A percentile compares a stretch with the other conserved stretches of the same genome.
Conservation (phyloP, 2,888 invertebrate genomes). For the Halocaridina rubra region DNA sequence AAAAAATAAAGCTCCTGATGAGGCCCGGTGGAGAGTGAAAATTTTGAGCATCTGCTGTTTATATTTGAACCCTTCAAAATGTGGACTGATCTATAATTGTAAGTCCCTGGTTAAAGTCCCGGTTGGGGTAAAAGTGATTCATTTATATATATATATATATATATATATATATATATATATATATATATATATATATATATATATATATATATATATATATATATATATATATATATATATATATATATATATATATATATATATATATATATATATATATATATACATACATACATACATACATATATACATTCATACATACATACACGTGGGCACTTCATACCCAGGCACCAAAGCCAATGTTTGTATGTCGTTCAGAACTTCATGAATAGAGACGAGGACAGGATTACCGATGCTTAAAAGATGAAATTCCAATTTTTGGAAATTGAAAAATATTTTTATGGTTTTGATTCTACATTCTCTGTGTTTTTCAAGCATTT, state of each 20-base stretch:
- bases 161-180: conserved; percentile 15
- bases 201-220: conserved; percentile 1
- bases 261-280: conserved; percentile 22
- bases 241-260: conserved; percentile 7
- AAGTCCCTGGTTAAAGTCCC: too few relatives aligned
- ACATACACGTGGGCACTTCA: neutral
- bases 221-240: conserved; percentile 2
- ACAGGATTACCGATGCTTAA: neutral
- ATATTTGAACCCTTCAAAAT: too few relatives aligned
- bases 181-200: conserved; percentile 16
- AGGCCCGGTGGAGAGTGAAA: too few relatives aligned
- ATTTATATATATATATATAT: neutral
- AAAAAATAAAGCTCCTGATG: too few relatives aligned
- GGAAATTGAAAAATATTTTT: too few relatives aligned
- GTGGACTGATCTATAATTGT: too few relatives aligned
- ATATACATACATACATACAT: neutral
- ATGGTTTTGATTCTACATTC: too few relatives aligned
- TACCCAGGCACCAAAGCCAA: too few relatives aligned
- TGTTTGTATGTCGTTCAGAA: neutral
- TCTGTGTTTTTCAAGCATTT: too few relatives aligned
- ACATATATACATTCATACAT: neutral
- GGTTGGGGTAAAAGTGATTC: too few relatives aligned
- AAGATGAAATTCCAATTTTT: too few relatives aligned
- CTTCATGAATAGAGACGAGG: neutral
- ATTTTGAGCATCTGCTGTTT: too few relatives aligned